Evolutionary conservation across 1,140 invertebrate genomes (phyloP), one percentile per base, ranked within the genome.

Genomic region (Cotesia vestalis): DNA sequence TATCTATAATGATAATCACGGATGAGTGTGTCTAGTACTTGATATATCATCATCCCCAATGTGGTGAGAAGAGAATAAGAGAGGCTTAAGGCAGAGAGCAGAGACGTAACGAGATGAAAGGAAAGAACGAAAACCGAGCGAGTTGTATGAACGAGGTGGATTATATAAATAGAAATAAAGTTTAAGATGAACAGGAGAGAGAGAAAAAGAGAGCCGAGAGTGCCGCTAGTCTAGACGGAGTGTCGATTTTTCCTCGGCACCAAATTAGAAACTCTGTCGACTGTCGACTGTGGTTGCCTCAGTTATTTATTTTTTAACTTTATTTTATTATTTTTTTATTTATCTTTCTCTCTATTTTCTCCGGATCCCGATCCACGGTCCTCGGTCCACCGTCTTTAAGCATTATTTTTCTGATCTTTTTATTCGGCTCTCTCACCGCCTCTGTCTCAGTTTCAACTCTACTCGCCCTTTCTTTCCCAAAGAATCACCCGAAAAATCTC

Each of bases 91-190:
- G 53, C 51, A 9, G 5, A 35, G 5, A 53, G 78, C 77, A 80
- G 80, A 83, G 82, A 84, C 80, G 80, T 84, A 84, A 85, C 83
- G 78, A 85, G 84, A 86, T 85, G 83, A 85, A 86, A 86, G 84
- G 78, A 82, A 83, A 84, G 78, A 76, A 51, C 76, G 78, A 80
- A 78, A 79, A 71, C 68, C 76, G 79, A 74, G 74, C 73, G 71
- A 79, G 75, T 66, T 73, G 75, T 78, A 81, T 81, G 81, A 85
- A 84, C 84, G 84, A 85, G 81, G 80, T 81, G 80, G 81, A 83
- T 85, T 83, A 85, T 81, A 83, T 85, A 86, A 85, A 84, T 86
- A 87, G 84, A 84, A 81, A 79, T 46, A 46, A 46, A 46, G 40
- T 72, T 72, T 75, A 72, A 72, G 71, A 77, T 78, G 61, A 67